phyloP scores from a whole-genome alignment of 1,140 invertebrate genomes.

The Drosophila parvula region DNA sequence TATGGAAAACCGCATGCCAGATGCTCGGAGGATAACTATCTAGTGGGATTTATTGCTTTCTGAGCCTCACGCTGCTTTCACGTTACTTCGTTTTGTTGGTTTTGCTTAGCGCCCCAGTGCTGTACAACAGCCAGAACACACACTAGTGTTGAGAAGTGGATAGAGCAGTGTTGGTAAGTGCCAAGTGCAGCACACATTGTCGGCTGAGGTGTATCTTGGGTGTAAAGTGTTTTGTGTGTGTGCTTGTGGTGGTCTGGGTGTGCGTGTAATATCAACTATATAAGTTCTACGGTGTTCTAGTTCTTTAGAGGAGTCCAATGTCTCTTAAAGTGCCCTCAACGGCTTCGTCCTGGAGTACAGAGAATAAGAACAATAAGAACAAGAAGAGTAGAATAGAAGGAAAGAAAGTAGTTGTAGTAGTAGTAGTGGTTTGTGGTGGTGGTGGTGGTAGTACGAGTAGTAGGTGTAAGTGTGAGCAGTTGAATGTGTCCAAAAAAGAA shows the following conservation, averaged over 20 bases:
- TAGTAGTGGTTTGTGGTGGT: conserved; percentile 10
- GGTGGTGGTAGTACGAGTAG: conserved; percentile 34
- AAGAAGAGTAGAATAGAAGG: conserved; percentile 75
- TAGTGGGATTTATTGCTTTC: conserved; percentile 45
- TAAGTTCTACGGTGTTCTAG: conserved; percentile 63
- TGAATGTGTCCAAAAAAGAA: conserved; percentile 38
- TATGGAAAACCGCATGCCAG: conserved; percentile 46
- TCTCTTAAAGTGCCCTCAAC: conserved; percentile 92
- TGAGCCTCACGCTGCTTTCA: conserved; percentile 29
- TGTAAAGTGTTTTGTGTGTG: conserved; percentile 24
- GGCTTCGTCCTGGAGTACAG: conserved; percentile 89
- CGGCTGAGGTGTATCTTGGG: conserved; percentile 28
- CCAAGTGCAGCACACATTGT: conserved; percentile 38
- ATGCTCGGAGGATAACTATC: conserved; percentile 41
- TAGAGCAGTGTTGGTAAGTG: conserved; percentile 38
- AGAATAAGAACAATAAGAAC: conserved; percentile 84
- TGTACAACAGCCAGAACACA: conserved; percentile 38
- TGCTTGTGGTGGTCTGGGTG: conserved; percentile 34
- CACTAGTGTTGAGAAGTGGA: conserved; percentile 25
- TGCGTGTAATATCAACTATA: conserved; percentile 70
- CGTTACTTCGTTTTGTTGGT: conserved; percentile 13
- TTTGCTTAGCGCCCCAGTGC: conserved; percentile 23
- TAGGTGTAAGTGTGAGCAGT: conserved; percentile 26
- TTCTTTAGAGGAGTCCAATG: conserved; percentile 90
- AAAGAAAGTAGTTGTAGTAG: conserved; percentile 45